Evolutionary conservation across 2,797 vertebrate genomes (phyloP).

Genomic region (Psittacula echo): DNA sequence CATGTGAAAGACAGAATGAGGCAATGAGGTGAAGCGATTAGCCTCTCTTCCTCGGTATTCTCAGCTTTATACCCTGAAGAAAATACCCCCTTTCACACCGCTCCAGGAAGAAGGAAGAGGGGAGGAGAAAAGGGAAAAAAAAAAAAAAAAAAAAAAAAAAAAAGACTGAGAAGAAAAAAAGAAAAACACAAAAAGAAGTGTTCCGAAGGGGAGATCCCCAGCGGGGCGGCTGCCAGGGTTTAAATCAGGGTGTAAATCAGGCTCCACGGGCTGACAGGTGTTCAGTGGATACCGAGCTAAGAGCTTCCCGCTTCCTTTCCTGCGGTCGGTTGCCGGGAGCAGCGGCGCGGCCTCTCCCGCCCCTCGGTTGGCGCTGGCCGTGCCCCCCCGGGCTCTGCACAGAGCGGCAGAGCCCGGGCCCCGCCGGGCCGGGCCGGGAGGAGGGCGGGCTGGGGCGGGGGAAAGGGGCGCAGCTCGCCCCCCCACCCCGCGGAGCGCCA

Average conservation of each 20-base stretch:
- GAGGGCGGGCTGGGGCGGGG: background rate
- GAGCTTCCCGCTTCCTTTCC: background rate
- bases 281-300: constrained; percentile 12
- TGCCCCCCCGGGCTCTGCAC: constrained; percentile 45
- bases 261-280: constrained; percentile 54
- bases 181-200: background rate
- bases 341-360: constrained; percentile 61
- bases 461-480: background rate
- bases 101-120: background rate
- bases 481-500: background rate
- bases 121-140: background rate
- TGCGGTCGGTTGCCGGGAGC: constrained; percentile 6
- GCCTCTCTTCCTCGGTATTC: background rate
- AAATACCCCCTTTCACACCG: background rate
- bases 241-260: constrained; percentile 48
- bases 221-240: constrained; percentile 67
- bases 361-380: constrained; percentile 40
- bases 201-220: background rate
- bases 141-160: background rate
- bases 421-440: background rate
- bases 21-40: background rate
- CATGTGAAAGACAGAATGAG: background rate
- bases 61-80: constrained; percentile 26
- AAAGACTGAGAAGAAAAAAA: background rate
- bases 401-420: constrained; percentile 11